A percentile compares a stretch with the other conserved stretches of the same genome.
These are phyloP conservation scores for Parapristionchus giblindavisi DNA, from an alignment of 2,888 invertebrate genomes.

Conservation along the genomic window DNA sequence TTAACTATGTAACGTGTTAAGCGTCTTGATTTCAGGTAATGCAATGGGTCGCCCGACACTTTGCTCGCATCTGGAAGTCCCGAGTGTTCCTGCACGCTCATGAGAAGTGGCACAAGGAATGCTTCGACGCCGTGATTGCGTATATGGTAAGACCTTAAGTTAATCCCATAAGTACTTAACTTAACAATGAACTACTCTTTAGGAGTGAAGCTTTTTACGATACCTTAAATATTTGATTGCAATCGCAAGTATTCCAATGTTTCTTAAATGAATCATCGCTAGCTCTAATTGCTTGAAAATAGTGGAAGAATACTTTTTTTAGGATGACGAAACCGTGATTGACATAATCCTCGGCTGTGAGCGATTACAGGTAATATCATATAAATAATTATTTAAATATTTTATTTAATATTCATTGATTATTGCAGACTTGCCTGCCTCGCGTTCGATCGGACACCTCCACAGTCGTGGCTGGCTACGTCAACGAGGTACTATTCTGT, in stretches of 20 bases:
- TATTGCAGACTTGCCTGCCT: slow-evolving; percentile 32
- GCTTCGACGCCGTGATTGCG: slow-evolving; percentile 60
- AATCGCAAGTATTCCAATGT: too few relatives aligned
- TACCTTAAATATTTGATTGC: too few relatives aligned
- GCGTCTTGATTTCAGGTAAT: too few relatives aligned
- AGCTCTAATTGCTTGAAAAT: too few relatives aligned
- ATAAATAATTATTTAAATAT: neutral
- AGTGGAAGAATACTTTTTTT: too few relatives aligned
- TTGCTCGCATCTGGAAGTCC: slow-evolving; percentile 88
- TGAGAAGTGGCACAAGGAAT: slow-evolving; percentile 75
- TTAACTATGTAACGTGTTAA: too few relatives aligned
- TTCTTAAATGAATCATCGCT: too few relatives aligned
- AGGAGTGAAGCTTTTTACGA: too few relatives aligned
- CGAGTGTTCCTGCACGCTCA: slow-evolving; percentile 87
- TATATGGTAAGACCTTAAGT: slow-evolving; percentile 45
- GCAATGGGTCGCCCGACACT: slow-evolving; percentile 75
- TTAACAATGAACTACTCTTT: too few relatives aligned
- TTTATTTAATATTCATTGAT: too few relatives aligned
- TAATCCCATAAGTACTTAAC: too few relatives aligned
- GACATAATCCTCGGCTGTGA: slow-evolving; percentile 87
- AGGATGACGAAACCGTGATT: slow-evolving; percentile 83
- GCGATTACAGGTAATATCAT: slow-evolving; percentile 78
- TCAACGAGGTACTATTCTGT: slow-evolving; percentile 19
- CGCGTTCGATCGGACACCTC: slow-evolving; percentile 31
- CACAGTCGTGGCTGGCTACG: slow-evolving; percentile 14